Conservation (phyloP, 2,113 vertebrate genomes). For the Eudyptes chrysolophus region DNA sequence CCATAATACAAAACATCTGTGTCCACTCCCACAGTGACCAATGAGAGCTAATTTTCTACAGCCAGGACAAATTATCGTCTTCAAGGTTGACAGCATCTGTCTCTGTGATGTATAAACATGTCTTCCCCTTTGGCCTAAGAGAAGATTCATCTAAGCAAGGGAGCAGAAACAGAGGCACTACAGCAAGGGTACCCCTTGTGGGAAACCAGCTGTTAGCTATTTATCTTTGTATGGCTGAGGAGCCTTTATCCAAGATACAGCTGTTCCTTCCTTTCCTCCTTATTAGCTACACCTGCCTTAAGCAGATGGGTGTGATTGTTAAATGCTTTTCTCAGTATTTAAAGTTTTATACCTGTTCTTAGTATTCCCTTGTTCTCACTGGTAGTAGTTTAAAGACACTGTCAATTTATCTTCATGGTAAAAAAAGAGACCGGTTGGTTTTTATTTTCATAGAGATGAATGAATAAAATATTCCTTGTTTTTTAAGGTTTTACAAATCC, state of each 20-base stretch:
- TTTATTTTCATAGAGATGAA: neutral
- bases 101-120: slow-evolving; percentile 71
- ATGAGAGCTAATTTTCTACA: slow-evolving; percentile 60
- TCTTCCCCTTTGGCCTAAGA: slow-evolving; percentile 66
- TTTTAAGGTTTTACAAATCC: neutral
- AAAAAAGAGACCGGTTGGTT: neutral
- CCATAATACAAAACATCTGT: slow-evolving; percentile 72
- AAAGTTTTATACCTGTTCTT: slow-evolving; percentile 24
- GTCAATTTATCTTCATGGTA: neutral
- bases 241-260: slow-evolving; percentile 76
- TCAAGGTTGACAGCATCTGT: slow-evolving; percentile 72
- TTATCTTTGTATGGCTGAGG: slow-evolving; percentile 80
- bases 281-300: slow-evolving; percentile 73
- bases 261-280: slow-evolving; percentile 73
- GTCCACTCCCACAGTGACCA: slow-evolving; percentile 73
- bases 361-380: neutral
- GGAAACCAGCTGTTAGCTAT: slow-evolving; percentile 86
- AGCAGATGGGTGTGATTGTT: slow-evolving; percentile 49
- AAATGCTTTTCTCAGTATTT: slow-evolving; percentile 30
- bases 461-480: neutral
- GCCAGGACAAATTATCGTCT: slow-evolving; percentile 65
- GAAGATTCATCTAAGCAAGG: slow-evolving; percentile 48
- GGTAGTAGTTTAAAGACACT: neutral
- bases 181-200: slow-evolving; percentile 68
- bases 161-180: slow-evolving; percentile 62